A percentile compares a stretch with the other conserved stretches of the same genome.
These are phyloP conservation scores for Ara ararauna DNA, from an alignment of 2,797 vertebrate species.

Conservation along the genomic window DNA sequence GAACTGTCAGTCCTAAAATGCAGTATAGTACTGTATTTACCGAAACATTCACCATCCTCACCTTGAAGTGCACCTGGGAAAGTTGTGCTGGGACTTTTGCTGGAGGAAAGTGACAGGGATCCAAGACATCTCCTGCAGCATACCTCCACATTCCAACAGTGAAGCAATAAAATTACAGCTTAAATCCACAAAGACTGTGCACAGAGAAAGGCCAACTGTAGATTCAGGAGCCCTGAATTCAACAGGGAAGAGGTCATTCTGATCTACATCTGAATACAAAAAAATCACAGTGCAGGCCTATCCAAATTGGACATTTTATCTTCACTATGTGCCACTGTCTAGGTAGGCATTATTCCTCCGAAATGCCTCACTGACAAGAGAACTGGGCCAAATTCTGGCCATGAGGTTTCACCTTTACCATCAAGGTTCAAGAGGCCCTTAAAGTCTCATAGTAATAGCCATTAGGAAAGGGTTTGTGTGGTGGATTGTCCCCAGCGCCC, in stretches of 20 bases:
- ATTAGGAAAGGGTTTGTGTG: background rate
- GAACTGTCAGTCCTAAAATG: background rate
- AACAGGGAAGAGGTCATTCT: background rate
- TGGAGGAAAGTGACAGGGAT: background rate
- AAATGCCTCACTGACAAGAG: background rate
- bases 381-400: background rate
- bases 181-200: background rate
- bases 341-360: background rate
- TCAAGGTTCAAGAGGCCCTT: background rate
- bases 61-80: background rate
- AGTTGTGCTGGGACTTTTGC: background rate
- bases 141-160: background rate
- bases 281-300: background rate
- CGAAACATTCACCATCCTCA: background rate
- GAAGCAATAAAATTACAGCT: background rate
- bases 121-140: background rate
- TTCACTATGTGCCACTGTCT: background rate
- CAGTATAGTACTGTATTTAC: background rate
- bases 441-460: background rate
- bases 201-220: background rate
- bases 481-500: background rate
- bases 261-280: fast-evolving
- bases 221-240: background rate
- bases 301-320: background rate
- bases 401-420: background rate